Percentiles rank a stretch among this genome's conserved stretches.
These are phyloP conservation scores for Porphyrio hochstetteri DNA, from an alignment of 2,113 vertebrate genomes.

Conservation along the genomic window DNA sequence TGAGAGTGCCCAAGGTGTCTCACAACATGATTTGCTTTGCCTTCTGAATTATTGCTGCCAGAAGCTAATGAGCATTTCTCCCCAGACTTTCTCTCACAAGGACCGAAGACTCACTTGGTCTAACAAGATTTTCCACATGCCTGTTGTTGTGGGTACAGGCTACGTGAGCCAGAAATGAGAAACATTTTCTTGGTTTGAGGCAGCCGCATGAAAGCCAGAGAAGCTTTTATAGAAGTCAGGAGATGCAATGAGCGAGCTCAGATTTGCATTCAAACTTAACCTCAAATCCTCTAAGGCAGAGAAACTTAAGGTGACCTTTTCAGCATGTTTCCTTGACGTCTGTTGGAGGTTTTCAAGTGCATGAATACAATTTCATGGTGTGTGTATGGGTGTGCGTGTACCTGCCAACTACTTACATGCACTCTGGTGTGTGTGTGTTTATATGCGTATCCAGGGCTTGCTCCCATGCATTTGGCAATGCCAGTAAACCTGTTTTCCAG, in stretches of 20 bases:
- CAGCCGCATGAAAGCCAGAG: background rate
- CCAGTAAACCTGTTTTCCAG: background rate
- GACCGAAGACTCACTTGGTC: background rate
- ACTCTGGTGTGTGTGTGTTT: background rate
- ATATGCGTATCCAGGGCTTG: background rate
- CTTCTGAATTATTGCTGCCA: background rate
- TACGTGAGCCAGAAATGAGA: background rate
- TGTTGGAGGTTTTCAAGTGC: background rate
- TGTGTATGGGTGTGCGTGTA: background rate
- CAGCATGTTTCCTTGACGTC: background rate
- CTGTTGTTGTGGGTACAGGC: background rate
- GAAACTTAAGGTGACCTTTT: background rate
- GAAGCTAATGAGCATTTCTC: conserved; percentile 12
- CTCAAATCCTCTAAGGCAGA: background rate
- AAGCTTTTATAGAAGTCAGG: background rate
- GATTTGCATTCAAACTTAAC: background rate
- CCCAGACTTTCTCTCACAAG: background rate
- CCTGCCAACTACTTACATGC: background rate
- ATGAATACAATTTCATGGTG: background rate
- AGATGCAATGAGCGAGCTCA: background rate
- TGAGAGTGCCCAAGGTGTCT: background rate
- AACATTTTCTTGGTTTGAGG: background rate
- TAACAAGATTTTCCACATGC: background rate
- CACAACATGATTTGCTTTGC: background rate
- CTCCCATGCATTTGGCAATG: background rate